A percentile compares a stretch with the other conserved stretches of the same genome.
Evolutionary conservation across 2,888 invertebrate genomes (phyloP).

Genomic region (Colletes collaris): DNA sequence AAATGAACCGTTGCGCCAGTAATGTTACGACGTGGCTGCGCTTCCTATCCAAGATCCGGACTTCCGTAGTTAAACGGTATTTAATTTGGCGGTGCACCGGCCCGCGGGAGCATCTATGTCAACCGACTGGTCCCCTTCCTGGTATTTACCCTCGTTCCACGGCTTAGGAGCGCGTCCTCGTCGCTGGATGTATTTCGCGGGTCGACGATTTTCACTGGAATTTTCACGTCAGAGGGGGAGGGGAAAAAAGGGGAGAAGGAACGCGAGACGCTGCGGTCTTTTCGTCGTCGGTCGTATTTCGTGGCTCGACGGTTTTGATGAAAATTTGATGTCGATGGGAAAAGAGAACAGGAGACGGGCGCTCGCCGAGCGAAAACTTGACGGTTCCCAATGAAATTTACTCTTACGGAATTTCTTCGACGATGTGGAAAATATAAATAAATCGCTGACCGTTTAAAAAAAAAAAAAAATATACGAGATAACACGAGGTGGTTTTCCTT

Average conservation of each 20-base stretch:
- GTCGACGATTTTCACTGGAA: conserved; percentile 14
- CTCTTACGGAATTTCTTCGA: background rate
- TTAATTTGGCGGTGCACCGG: conserved; percentile 55
- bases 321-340: conserved; percentile 25
- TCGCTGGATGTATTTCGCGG: conserved; percentile 16
- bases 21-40: conserved; percentile 59
- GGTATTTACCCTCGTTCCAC: conserved; percentile 14
- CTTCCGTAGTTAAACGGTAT: conserved; percentile 64
- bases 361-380: background rate
- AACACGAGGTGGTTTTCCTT: too few relatives aligned
- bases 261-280: background rate
- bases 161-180: background rate
- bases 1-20: conserved; percentile 69
- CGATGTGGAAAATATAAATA: too few relatives aligned
- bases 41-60: conserved; percentile 66
- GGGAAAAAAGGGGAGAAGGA: background rate
- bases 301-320: conserved; percentile 15
- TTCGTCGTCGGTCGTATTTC: conserved; percentile 4
- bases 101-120: conserved; percentile 43
- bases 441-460: too few relatives aligned
- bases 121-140: conserved; percentile 31
- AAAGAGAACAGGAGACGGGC: background rate
- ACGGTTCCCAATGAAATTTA: conserved; percentile 13
- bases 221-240: conserved; percentile 8
- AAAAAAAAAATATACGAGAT: too few relatives aligned